Evolutionary conservation across 2,113 vertebrate genomes (phyloP), one percentile per base, ranked within the genome.

Genomic region (Nothocercus nigrocapillus): DNA sequence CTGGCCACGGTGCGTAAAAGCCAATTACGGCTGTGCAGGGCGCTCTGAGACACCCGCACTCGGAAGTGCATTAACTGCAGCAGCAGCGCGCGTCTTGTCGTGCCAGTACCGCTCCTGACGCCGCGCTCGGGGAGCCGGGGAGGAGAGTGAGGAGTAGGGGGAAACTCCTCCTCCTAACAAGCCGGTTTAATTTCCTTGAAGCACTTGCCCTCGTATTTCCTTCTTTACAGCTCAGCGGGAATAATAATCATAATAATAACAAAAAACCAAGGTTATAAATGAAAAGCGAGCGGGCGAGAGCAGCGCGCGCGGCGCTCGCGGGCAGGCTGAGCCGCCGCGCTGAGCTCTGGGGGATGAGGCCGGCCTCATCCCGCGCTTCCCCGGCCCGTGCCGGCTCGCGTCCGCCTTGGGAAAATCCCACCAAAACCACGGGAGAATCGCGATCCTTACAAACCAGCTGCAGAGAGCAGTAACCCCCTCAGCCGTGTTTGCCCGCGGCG

Each of bases 1-100:
- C 94, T 84, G 94, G 97, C 92, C 95, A 96, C 94, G 95, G 92
- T 96, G 90, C 93, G 94, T 95, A 96, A 96, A 97, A 96, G 86
- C 93, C 96, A 94, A 92, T 95, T 97, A 97, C 94, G 73, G 67
- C 87, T 95, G 90, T 94, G 89, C 95, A 96, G 95, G 91, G 92
- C 95, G 92, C 86, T 97, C 95, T 86, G 83, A 94, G 95, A 94
- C 95, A 84, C 89, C 93, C 86, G 84, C 95, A 93, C 95, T 96
- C 90, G 94, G 94, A 95, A 95, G 89, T 95, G 92, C 66, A 95
- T 97, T 96, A 96, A 96, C 92, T 95, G 94, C 91, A 91, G 93
- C 91, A 86, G 90, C 88, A 84, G 94, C 90, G 91, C 91, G 90
- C 92, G 96, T 92, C 96, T 95, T 96, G 95, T 96, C 96, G 93